These are phyloP conservation scores for Syngnathoides biaculeatus DNA, from an alignment of 2,113 vertebrate genomes.

Conservation along the genomic window DNA sequence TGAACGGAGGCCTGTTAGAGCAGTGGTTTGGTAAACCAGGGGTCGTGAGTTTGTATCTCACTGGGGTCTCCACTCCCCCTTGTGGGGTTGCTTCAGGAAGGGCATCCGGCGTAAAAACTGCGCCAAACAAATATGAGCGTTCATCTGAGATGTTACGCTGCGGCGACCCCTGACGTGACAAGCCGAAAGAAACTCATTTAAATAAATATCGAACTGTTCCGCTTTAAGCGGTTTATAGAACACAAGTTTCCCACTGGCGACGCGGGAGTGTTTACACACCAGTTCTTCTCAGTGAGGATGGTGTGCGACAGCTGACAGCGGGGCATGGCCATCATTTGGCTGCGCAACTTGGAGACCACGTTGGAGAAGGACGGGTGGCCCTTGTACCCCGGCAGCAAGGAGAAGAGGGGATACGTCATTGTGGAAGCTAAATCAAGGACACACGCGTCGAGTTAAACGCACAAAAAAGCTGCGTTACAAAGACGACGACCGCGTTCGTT, in stretches of 20 bases:
- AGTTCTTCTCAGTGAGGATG: conserved; percentile 91
- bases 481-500: not conserved
- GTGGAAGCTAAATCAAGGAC: conserved; percentile 63
- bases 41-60: too few relatives aligned
- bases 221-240: too few relatives aligned
- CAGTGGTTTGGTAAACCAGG: too few relatives aligned
- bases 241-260: not conserved
- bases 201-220: too few relatives aligned
- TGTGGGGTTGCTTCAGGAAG: too few relatives aligned
- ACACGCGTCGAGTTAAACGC: not conserved
- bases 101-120: too few relatives aligned
- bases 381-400: conserved; percentile 83
- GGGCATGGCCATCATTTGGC: conserved; percentile 85
- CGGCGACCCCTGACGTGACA: too few relatives aligned
- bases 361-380: conserved; percentile 85
- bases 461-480: not conserved
- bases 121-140: too few relatives aligned
- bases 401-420: conserved; percentile 78
- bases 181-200: too few relatives aligned
- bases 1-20: too few relatives aligned
- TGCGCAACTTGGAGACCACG: conserved; percentile 81
- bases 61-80: too few relatives aligned
- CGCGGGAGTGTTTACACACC: conserved; percentile 64
- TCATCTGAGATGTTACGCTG: too few relatives aligned
- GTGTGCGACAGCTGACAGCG: conserved; percentile 88